These are phyloP conservation scores for Drosophila elegans DNA, from an alignment of 1,140 invertebrate species.

Conservation along the genomic window DNA sequence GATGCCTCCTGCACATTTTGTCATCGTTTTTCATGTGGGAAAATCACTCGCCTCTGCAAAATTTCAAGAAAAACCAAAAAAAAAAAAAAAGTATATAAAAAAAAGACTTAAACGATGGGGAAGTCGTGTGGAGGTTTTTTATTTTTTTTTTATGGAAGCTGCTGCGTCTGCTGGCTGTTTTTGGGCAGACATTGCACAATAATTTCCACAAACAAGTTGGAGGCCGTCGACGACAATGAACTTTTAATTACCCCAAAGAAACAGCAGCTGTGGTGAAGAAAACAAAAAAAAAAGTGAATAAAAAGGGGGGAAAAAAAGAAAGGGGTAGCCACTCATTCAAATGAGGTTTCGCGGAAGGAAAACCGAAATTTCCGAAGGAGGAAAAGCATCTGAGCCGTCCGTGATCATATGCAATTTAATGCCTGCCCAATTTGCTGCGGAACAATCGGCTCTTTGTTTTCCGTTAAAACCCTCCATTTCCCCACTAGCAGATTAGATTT, in stretches of 20 bases:
- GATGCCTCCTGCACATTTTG: conserved; percentile 59
- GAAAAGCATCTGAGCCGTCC: conserved; percentile 15
- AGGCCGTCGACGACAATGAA: conserved; percentile 62
- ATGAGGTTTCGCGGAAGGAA: conserved; percentile 47
- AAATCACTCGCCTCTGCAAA: conserved; percentile 48
- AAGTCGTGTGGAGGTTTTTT: conserved; percentile 20
- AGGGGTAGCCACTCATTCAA: conserved; percentile 27
- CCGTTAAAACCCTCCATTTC: background rate
- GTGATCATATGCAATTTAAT: conserved; percentile 52
- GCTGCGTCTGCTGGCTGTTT: conserved; percentile 16
- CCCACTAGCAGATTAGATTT: conserved; percentile 28
- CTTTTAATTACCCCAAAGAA: conserved; percentile 69
- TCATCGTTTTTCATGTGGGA: conserved; percentile 74
- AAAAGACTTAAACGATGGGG: conserved; percentile 19
- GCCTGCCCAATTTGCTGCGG: conserved; percentile 31
- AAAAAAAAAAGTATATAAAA: conserved; percentile 1
- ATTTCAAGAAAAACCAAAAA: background rate
- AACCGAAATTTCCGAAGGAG: conserved; percentile 20
- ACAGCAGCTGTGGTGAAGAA: conserved; percentile 51
- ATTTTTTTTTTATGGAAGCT: conserved; percentile 15
- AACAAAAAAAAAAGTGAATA: conserved; percentile 6
- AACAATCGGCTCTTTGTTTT: conserved; percentile 44
- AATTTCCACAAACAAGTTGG: conserved; percentile 60
- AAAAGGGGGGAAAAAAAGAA: background rate
- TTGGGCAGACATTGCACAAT: conserved; percentile 70